Evolutionary conservation across 1,140 invertebrate species (phyloP).

Genomic region (Drosophila sulfurigaster): DNA sequence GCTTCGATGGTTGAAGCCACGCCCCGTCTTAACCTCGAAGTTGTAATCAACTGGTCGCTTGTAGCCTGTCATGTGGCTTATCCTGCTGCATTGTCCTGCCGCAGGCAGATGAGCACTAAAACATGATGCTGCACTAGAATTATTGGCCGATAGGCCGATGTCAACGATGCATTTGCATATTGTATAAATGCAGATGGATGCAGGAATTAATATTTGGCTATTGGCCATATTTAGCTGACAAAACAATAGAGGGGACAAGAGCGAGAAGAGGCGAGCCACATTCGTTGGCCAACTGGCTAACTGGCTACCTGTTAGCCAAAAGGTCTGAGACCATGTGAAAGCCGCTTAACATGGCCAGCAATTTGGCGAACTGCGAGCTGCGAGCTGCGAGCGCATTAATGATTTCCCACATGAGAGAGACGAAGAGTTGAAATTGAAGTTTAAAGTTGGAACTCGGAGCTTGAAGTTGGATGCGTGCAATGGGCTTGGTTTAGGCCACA

Average conservation of each 20-base stretch:
- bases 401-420: conserved; percentile 49
- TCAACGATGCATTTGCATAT: conserved; percentile 53
- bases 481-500: conserved; percentile 36
- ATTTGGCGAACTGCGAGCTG: conserved; percentile 47
- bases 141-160: conserved; percentile 63
- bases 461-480: conserved; percentile 37
- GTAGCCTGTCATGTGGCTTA: conserved; percentile 34
- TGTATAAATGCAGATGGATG: conserved; percentile 56
- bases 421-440: background rate
- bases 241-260: conserved; percentile 63
- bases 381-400: conserved; percentile 53
- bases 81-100: conserved; percentile 54
- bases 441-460: background rate
- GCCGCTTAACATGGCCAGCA: conserved; percentile 42
- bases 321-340: conserved; percentile 44
- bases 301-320: conserved; percentile 31
- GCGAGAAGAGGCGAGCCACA: background rate
- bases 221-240: conserved; percentile 82
- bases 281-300: conserved; percentile 7
- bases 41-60: conserved; percentile 44
- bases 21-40: background rate
- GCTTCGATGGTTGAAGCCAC: background rate
- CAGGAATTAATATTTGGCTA: conserved; percentile 80
- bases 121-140: conserved; percentile 49
- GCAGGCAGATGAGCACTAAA: conserved; percentile 17